Percentiles rank a stretch among this genome's conserved stretches.
These are phyloP conservation scores for Brachionus rubens DNA, from an alignment of 1,140 invertebrate species.

Conservation along the genomic window DNA sequence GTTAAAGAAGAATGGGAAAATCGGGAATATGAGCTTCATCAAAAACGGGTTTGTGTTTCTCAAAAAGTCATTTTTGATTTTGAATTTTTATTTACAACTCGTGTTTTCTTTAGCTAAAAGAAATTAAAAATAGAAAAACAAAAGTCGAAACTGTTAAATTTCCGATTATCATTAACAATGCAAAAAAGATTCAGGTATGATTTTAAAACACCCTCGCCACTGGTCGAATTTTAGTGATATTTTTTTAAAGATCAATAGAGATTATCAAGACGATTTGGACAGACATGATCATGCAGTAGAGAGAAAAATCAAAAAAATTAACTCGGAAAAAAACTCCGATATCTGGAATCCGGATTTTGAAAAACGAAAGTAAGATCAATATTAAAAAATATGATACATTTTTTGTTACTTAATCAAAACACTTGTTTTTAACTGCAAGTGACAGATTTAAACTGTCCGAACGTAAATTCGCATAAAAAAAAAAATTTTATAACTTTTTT, in stretches of 20 bases:
- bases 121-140: slow-evolving; percentile 21
- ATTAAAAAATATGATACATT: too few relatives aligned
- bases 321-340: slow-evolving; percentile 5
- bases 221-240: background rate
- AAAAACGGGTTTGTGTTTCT: slow-evolving; percentile 17
- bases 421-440: too few relatives aligned
- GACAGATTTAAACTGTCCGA: too few relatives aligned
- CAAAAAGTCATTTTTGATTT: background rate
- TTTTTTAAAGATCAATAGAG: background rate
- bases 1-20: slow-evolving; percentile 45
- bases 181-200: slow-evolving; percentile 17
- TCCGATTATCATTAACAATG: slow-evolving; percentile 28
- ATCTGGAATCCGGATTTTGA: slow-evolving; percentile 15
- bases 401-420: too few relatives aligned
- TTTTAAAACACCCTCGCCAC: too few relatives aligned
- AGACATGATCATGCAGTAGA: background rate
- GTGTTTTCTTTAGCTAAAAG: background rate
- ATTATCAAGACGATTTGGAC: slow-evolving; percentile 11
- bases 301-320: slow-evolving; percentile 26
- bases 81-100: slow-evolving; percentile 4
- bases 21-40: slow-evolving; percentile 25
- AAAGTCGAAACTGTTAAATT: slow-evolving; percentile 13
- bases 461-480: too few relatives aligned
- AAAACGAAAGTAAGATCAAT: background rate
- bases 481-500: too few relatives aligned